phyloP scores from a whole-genome alignment of 2,888 invertebrate species.

The Quadroppia sp. region DNA sequence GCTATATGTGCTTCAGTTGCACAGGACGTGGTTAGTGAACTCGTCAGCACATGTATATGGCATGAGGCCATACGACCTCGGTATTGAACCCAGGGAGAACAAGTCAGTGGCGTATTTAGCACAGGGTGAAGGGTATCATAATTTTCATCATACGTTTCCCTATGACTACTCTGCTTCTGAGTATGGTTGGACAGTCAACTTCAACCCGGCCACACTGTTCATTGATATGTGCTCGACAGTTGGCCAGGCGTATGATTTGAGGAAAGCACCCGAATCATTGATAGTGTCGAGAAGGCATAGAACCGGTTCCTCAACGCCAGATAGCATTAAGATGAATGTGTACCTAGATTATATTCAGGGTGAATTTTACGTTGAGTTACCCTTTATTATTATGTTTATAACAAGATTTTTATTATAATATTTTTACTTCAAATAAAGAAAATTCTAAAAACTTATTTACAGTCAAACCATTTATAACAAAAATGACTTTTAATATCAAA shows the following conservation, averaged over 20 bases:
- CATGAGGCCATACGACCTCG: slow-evolving; percentile 84
- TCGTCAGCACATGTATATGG: slow-evolving; percentile 91
- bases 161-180: slow-evolving; percentile 54
- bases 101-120: slow-evolving; percentile 51
- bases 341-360: too few relatives aligned
- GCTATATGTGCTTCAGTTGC: too few relatives aligned
- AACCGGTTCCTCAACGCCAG: too few relatives aligned
- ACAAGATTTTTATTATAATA: too few relatives aligned
- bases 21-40: slow-evolving; percentile 91
- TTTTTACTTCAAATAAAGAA: too few relatives aligned
- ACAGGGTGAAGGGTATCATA: slow-evolving; percentile 54
- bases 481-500: too few relatives aligned
- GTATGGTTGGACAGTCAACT: slow-evolving; percentile 50
- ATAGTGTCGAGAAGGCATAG: not conserved
- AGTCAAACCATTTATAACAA: too few relatives aligned
- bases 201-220: slow-evolving; percentile 54
- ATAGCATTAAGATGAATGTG: too few relatives aligned
- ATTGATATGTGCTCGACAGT: slow-evolving; percentile 53
- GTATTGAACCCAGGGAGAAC: slow-evolving; percentile 54
- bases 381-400: too few relatives aligned
- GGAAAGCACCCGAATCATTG: slow-evolving; percentile 44
- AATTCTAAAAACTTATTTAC: too few relatives aligned
- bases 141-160: slow-evolving; percentile 56
- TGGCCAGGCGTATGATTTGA: slow-evolving; percentile 52
- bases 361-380: too few relatives aligned